These are phyloP conservation scores for Priocnemis perturbator DNA, from an alignment of 2,888 invertebrate genomes.

Conservation along the genomic window DNA sequence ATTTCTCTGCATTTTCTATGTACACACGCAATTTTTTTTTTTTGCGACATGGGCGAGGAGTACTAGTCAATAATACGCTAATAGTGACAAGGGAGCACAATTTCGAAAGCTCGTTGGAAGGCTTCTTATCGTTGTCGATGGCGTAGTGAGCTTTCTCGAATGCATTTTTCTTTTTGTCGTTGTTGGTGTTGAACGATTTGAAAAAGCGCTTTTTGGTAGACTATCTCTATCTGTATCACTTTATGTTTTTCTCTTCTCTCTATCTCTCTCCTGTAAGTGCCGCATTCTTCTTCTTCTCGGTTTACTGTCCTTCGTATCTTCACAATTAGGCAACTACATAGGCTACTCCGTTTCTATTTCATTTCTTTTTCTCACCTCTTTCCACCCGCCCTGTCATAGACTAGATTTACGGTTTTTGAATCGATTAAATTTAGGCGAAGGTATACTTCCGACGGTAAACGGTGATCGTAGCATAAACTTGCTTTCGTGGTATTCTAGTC, in stretches of 20 bases:
- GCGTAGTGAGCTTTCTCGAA: constrained; percentile 56
- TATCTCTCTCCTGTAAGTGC: constrained; percentile 10
- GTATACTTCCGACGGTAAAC: too few relatives aligned
- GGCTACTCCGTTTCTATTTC: constrained; percentile 15
- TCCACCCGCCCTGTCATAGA: constrained; percentile 31
- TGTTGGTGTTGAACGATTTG: constrained; percentile 44
- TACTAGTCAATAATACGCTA: constrained; percentile 41
- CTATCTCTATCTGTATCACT: constrained; percentile 38
- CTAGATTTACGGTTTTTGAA: constrained; percentile 26
- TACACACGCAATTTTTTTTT: constrained; percentile 12
- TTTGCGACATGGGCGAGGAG: constrained; percentile 47
- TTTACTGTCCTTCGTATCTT: constrained; percentile 20
- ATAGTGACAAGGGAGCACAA: constrained; percentile 20
- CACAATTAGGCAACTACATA: constrained; percentile 22
- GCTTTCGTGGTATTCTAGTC: too few relatives aligned
- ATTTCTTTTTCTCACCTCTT: constrained; percentile 21
- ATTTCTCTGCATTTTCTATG: constrained; percentile 45
- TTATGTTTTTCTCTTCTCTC: constrained; percentile 27
- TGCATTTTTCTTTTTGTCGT: constrained; percentile 58
- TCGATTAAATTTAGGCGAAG: too few relatives aligned
- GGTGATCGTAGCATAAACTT: too few relatives aligned
- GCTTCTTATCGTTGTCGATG: constrained; percentile 12
- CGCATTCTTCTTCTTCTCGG: constrained; percentile 18
- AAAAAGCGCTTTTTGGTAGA: constrained; percentile 41
- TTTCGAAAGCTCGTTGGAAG: constrained; percentile 4